Percentiles rank a stretch among this genome's conserved stretches.
Conservation (phyloP, 2,888 invertebrate species). For the Diarsia dahlii region DNA sequence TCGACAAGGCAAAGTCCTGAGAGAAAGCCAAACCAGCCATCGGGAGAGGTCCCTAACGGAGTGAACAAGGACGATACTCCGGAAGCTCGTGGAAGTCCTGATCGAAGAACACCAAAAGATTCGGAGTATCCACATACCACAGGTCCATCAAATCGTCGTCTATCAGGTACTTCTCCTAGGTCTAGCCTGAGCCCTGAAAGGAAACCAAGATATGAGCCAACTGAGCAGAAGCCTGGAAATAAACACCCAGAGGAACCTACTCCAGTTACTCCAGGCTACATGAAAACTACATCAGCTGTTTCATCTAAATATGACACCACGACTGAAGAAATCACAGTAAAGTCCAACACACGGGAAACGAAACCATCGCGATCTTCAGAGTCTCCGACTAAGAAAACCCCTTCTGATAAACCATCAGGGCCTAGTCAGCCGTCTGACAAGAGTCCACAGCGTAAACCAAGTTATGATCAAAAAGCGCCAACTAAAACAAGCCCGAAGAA, state of each 20-base stretch:
- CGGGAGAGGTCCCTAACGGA: constrained; percentile 6
- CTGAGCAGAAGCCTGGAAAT: constrained; percentile 39
- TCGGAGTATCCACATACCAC: not conserved
- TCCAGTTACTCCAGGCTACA: constrained; percentile 36
- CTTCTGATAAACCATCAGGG: constrained; percentile 43
- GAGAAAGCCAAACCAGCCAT: constrained; percentile 39
- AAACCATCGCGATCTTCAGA: constrained; percentile 44
- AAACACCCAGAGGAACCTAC: constrained; percentile 24
- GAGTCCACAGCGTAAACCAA: constrained; percentile 51
- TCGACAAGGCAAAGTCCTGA: constrained; percentile 61
- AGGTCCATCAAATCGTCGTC: constrained; percentile 23
- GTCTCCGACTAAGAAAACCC: constrained; percentile 51
- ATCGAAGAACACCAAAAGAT: constrained; percentile 31
- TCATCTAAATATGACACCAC: constrained; percentile 45
- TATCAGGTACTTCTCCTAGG: constrained; percentile 46
- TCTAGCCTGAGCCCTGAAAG: constrained; percentile 58
- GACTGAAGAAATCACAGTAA: constrained; percentile 26
- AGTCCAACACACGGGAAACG: constrained; percentile 30
- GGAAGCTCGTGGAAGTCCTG: constrained; percentile 26
- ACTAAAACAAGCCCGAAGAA: constrained; percentile 54
- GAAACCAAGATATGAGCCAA: constrained; percentile 39
- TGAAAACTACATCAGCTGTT: constrained; percentile 41
- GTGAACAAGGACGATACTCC: constrained; percentile 17
- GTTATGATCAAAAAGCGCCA: constrained; percentile 13
- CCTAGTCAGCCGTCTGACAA: constrained; percentile 42